Evolutionary conservation across 2,888 invertebrate species (phyloP).

Genomic region (Oscheius onirici): DNA sequence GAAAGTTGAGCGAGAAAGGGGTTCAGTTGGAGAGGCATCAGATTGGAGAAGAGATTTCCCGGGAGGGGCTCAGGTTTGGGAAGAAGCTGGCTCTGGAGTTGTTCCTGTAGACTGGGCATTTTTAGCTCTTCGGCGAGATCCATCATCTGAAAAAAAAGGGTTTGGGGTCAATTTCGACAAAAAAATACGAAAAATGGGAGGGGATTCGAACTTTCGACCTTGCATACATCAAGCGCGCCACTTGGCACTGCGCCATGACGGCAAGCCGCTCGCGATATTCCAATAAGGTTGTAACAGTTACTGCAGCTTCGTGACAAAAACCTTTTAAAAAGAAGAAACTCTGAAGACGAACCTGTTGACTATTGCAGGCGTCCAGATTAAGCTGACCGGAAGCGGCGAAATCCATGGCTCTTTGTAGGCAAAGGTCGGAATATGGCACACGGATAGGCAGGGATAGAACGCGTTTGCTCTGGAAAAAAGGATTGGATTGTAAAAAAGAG

Average conservation of each 20-base stretch:
- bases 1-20: slow-evolving; percentile 23
- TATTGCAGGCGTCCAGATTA: slow-evolving; percentile 10
- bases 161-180: too few species aligned
- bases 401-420: slow-evolving; percentile 28
- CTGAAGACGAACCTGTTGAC: neutral
- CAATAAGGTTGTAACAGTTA: too few species aligned
- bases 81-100: slow-evolving; percentile 12
- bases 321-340: too few species aligned
- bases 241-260: too few species aligned
- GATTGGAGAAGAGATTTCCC: slow-evolving; percentile 3
- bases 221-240: too few species aligned
- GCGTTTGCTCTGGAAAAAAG: slow-evolving; percentile 17
- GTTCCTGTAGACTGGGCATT: slow-evolving; percentile 26
- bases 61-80: slow-evolving; percentile 31
- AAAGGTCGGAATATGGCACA: slow-evolving; percentile 12
- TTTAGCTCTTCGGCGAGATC: slow-evolving; percentile 26
- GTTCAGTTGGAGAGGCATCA: slow-evolving; percentile 13
- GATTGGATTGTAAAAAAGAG: neutral
- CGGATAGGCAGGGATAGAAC: slow-evolving; percentile 20
- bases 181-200: too few species aligned
- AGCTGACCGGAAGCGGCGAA: slow-evolving; percentile 24
- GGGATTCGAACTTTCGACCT: too few species aligned
- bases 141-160: slow-evolving; percentile 31
- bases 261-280: too few species aligned
- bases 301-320: too few species aligned